Percentiles rank a stretch among this genome's conserved stretches.
Conservation (phyloP, 2,113 vertebrate genomes). For the Poeciliopsis retropinna region DNA sequence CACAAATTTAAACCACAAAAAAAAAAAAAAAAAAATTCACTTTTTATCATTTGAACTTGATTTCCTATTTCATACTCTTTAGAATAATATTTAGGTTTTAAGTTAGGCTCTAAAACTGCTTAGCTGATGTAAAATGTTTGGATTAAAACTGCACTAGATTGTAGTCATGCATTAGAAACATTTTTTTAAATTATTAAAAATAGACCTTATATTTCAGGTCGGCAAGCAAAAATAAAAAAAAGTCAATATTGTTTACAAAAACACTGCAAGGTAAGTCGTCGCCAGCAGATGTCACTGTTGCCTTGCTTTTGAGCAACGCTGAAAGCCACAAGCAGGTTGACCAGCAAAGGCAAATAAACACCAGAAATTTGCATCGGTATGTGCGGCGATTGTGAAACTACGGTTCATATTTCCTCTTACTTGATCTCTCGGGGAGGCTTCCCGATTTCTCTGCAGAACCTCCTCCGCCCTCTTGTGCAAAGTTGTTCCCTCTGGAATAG, state of each 20-base stretch:
- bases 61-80: too few relatives aligned
- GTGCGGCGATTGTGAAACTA: not conserved
- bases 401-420: constrained; percentile 12
- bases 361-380: not conserved
- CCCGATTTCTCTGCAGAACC: not conserved
- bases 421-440: not conserved
- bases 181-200: too few relatives aligned
- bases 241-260: too few relatives aligned
- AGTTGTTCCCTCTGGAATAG: constrained; percentile 7
- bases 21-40: too few relatives aligned
- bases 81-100: too few relatives aligned
- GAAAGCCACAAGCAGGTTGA: not conserved
- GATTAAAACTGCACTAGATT: too few relatives aligned
- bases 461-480: not conserved
- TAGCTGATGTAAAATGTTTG: not conserved
- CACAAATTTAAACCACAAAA: too few relatives aligned
- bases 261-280: not conserved
- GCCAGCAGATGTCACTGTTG: constrained; percentile 60
- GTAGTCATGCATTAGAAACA: too few relatives aligned
- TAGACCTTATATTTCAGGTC: too few relatives aligned
- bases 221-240: too few relatives aligned
- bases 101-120: too few relatives aligned
- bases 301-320: not conserved
- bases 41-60: too few relatives aligned
- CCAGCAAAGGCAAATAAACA: not conserved